Conservation (phyloP, 2,797 vertebrate genomes). For the Phoeniculus purpureus region DNA sequence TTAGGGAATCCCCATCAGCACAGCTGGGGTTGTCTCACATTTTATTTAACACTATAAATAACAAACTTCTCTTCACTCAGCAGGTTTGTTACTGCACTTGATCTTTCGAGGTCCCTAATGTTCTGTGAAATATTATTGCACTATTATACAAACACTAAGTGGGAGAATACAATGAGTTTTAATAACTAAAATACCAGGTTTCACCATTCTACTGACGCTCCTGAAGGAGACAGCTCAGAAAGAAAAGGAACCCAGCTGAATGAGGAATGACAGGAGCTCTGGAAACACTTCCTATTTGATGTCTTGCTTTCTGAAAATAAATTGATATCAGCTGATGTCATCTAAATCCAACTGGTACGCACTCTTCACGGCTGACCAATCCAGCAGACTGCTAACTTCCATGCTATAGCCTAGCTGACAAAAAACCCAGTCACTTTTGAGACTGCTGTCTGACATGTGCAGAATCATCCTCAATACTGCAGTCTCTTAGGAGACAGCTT, state of each 20-base stretch:
- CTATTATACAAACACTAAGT: too few species aligned
- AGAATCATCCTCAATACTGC: slow-evolving; percentile 4
- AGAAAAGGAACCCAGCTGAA: not conserved
- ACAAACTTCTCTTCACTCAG: not conserved
- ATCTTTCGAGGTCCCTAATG: too few species aligned
- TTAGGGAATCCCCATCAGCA: not conserved
- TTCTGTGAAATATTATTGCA: too few species aligned
- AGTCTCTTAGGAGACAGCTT: not conserved
- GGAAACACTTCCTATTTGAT: not conserved
- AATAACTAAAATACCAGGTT: not conserved
- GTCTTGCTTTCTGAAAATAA: slow-evolving; percentile 6
- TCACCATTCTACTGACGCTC: not conserved
- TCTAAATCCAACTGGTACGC: not conserved
- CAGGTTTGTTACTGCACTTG: not conserved
- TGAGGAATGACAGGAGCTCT: not conserved
- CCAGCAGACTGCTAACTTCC: not conserved
- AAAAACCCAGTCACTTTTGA: not conserved
- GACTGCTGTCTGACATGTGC: not conserved
- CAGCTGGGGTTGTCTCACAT: not conserved
- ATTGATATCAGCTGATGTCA: not conserved
- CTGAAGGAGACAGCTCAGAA: not conserved
- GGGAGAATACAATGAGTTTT: not conserved
- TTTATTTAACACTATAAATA: not conserved
- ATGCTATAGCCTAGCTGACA: not conserved
- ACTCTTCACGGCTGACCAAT: not conserved